Evolutionary conservation across 2,888 invertebrate genomes (phyloP).

Genomic region (Meganola albula): DNA sequence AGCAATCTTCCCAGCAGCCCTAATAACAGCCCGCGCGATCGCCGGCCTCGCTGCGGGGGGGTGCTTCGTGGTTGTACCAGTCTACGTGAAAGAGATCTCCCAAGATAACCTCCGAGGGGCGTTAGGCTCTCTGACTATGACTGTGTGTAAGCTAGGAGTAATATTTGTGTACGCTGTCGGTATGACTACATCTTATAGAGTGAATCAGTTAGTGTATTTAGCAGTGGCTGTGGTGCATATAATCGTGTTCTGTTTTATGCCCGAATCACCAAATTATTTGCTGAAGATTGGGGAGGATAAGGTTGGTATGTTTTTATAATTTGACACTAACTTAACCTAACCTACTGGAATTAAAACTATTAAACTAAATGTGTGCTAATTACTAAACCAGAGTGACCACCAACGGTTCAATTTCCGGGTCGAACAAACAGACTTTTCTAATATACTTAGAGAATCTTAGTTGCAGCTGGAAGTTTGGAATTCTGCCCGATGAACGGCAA

Average conservation of each 20-base stretch:
- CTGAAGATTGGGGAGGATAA: constrained; percentile 49
- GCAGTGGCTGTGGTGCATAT: constrained; percentile 38
- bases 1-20: constrained; percentile 32
- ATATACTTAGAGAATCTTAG: no score
- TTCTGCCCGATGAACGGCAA: no score
- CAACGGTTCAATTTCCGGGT: no score
- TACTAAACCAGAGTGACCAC: no score
- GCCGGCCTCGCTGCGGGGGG: constrained; percentile 52
- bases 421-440: no score
- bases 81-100: constrained; percentile 54
- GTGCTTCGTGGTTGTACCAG: constrained; percentile 52
- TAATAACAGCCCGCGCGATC: constrained; percentile 43
- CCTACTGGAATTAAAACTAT: no score
- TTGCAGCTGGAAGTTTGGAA: no score
- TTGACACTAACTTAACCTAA: no score
- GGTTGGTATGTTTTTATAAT: constrained; percentile 40
- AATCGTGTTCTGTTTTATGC: constrained; percentile 49
- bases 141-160: constrained; percentile 54
- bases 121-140: constrained; percentile 52
- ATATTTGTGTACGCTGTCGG: constrained; percentile 55
- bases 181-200: constrained; percentile 39
- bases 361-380: no score
- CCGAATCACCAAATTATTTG: constrained; percentile 58
- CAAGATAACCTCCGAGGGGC: constrained; percentile 50
- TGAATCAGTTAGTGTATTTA: constrained; percentile 46